These are phyloP conservation scores for Eriosoma lanigerum DNA, from an alignment of 1,140 invertebrate genomes.

Conservation along the genomic window DNA sequence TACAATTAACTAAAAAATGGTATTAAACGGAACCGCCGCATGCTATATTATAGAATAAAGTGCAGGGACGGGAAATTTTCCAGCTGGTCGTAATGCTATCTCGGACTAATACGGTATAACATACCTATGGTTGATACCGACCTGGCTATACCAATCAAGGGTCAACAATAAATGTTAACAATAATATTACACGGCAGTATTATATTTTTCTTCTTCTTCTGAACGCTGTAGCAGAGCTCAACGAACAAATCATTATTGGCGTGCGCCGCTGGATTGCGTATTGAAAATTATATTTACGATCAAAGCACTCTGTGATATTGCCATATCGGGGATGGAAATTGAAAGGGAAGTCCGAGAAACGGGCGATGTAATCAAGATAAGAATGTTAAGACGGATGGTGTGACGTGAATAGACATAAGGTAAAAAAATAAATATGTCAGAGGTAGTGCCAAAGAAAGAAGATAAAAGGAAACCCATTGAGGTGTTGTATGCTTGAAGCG, in stretches of 20 bases:
- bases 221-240: not conserved
- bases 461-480: slow-evolving; percentile 25
- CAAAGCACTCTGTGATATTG: slow-evolving; percentile 10
- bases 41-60: not conserved
- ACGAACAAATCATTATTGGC: not conserved
- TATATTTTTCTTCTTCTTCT: not conserved
- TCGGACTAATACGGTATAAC: not conserved
- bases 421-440: slow-evolving; percentile 33
- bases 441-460: not conserved
- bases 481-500: not conserved
- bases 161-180: not conserved
- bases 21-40: too few species aligned
- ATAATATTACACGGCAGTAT: not conserved
- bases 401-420: slow-evolving; percentile 15
- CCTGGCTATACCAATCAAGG: not conserved
- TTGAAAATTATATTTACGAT: not conserved
- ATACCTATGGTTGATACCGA: too few species aligned
- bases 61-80: not conserved
- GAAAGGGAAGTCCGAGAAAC: slow-evolving; percentile 21
- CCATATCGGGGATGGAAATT: not conserved
- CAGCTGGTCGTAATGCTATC: not conserved
- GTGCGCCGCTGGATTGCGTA: too few species aligned
- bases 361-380: slow-evolving; percentile 11
- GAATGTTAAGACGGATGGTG: slow-evolving; percentile 25
- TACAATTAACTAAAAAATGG: not conserved